Evolutionary conservation across 1,140 invertebrate genomes (phyloP).

Genomic region (Penaeus chinensis): DNA sequence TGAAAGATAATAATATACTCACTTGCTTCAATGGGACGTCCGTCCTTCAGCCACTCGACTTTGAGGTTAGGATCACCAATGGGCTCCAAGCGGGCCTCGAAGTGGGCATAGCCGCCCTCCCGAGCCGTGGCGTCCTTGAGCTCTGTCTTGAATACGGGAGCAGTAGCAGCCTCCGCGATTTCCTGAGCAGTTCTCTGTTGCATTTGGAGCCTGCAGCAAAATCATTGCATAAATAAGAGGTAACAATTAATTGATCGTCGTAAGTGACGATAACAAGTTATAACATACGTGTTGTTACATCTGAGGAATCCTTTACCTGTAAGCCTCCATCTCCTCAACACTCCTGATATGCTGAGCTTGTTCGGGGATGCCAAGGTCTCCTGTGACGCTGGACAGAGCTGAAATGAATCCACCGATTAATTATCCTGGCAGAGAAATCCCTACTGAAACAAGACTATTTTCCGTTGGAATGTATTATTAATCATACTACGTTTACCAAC

Average conservation of each 20-base stretch:
- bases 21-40: constrained; percentile 88
- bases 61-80: constrained; percentile 89
- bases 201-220: constrained; percentile 75
- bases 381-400: constrained; percentile 82
- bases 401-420: not conserved
- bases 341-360: constrained; percentile 93
- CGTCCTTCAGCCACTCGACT: constrained; percentile 97
- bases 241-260: too few species aligned
- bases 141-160: constrained; percentile 92
- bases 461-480: too few species aligned
- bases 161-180: constrained; percentile 79
- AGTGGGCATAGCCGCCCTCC: constrained; percentile 95
- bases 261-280: not conserved
- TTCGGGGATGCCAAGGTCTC: constrained; percentile 89
- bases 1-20: constrained; percentile 64
- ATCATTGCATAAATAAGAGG: not conserved
- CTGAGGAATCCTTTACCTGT: constrained; percentile 67
- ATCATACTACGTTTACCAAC: too few species aligned
- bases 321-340: constrained; percentile 92
- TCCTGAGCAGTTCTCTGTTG: constrained; percentile 81
- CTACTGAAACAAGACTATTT: too few species aligned
- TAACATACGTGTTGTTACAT: not conserved
- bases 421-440: too few species aligned
- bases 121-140: constrained; percentile 88
- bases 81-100: constrained; percentile 93